phyloP scores from a whole-genome alignment of 2,113 vertebrate species.

The Okapia johnstoni region DNA sequence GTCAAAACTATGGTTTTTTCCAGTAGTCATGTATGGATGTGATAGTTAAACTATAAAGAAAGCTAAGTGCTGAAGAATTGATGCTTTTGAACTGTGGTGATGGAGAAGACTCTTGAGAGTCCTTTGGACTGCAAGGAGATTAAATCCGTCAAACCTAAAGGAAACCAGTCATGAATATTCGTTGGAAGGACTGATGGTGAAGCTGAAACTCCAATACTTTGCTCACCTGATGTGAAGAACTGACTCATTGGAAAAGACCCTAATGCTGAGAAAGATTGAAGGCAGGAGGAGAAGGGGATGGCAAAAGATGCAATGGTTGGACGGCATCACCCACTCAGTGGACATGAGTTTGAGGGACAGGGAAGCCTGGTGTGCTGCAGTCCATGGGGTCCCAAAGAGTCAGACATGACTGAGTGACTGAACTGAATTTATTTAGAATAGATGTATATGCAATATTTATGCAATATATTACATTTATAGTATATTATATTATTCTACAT shows the following conservation, averaged over 20 bases:
- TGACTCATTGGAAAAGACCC: background rate
- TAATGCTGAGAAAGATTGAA: background rate
- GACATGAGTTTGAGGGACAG: background rate
- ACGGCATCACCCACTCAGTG: background rate
- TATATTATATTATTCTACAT: background rate
- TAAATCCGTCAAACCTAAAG: background rate
- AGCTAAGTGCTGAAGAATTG: accelerated
- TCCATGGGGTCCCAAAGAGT: background rate
- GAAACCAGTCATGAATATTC: background rate
- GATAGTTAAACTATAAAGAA: background rate
- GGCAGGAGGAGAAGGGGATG: background rate
- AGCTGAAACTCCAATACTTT: background rate
- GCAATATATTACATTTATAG: background rate
- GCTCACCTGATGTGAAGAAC: background rate
- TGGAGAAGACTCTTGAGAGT: background rate
- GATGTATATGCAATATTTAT: background rate
- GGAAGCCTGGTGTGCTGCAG: background rate
- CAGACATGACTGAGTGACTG: background rate
- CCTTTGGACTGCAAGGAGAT: background rate
- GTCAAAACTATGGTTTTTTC: background rate
- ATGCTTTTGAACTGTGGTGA: background rate
- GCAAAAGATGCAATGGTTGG: background rate
- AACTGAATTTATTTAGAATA: background rate
- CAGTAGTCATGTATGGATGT: background rate
- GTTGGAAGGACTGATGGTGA: background rate